Evolutionary conservation across 64 coral and sea anemone genomes (phyloP).

Genomic region (Catalaphyllia jardinei): DNA sequence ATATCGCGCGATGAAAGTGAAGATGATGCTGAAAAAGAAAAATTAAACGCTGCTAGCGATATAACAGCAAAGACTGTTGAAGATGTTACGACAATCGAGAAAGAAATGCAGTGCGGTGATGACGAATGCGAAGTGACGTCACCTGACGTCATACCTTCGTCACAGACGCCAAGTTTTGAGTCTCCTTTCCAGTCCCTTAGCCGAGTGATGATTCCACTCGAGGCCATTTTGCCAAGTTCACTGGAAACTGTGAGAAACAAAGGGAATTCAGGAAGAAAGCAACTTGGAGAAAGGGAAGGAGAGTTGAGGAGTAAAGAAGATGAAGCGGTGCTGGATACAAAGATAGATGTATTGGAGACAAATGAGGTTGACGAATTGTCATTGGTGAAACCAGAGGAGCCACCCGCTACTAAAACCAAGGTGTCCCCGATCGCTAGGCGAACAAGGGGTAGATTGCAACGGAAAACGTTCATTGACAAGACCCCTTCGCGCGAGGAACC

Average conservation of each 20-base stretch:
- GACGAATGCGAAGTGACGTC: conserved; percentile 53
- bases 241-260: not conserved
- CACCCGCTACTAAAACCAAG: not conserved
- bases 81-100: not conserved
- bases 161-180: conserved; percentile 65
- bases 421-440: conserved; percentile 80
- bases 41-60: not conserved
- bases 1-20: not conserved
- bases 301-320: not conserved
- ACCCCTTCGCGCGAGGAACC: not conserved
- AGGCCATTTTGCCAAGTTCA: conserved; percentile 17
- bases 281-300: not conserved
- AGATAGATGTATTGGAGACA: not conserved
- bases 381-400: conserved; percentile 1
- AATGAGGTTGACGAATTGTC: not conserved
- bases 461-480: conserved; percentile 11
- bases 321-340: not conserved
- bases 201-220: conserved; percentile 51
- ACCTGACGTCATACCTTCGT: conserved; percentile 90
- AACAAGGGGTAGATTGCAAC: conserved; percentile 68
- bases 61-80: not conserved
- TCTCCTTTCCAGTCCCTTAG: conserved; percentile 63
- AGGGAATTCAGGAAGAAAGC: not conserved
- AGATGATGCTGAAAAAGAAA: not conserved
- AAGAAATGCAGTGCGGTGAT: not conserved